Conservation (phyloP, 2,113 vertebrate genomes). For the Pelobates fuscus region DNA sequence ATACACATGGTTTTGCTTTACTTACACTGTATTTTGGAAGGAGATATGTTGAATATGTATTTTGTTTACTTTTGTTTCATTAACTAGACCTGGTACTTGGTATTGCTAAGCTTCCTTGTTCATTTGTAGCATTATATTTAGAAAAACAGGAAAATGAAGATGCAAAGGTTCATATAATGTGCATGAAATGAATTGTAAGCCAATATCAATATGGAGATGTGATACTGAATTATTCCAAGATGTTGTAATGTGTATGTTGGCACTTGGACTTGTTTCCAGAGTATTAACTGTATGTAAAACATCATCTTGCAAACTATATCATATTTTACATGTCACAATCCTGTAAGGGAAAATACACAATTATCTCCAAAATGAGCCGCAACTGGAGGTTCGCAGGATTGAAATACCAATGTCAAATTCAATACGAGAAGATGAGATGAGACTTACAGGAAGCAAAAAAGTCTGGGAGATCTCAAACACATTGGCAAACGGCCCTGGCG, state of each 20-base stretch:
- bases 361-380: background rate
- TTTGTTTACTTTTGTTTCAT: slow-evolving; percentile 19
- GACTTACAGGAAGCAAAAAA: slow-evolving; percentile 8
- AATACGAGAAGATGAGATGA: background rate
- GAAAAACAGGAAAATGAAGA: slow-evolving; percentile 11
- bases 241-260: slow-evolving; percentile 28
- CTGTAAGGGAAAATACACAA: slow-evolving; percentile 9
- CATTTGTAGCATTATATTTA: background rate
- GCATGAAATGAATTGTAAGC: slow-evolving; percentile 19
- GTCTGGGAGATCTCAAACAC: background rate
- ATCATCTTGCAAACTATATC: slow-evolving; percentile 38
- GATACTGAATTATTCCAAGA: slow-evolving; percentile 34
- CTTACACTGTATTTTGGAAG: slow-evolving; percentile 5
- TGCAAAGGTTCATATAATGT: slow-evolving; percentile 25
- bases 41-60: background rate
- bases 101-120: slow-evolving; percentile 4
- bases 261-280: slow-evolving; percentile 16
- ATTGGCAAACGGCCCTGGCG: slow-evolving; percentile 8
- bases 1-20: too few relatives aligned
- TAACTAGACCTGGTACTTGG: slow-evolving; percentile 19
- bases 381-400: background rate
- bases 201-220: slow-evolving; percentile 36
- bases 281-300: slow-evolving; percentile 30
- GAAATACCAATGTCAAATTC: background rate
- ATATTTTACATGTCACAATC: slow-evolving; percentile 27